A percentile compares a stretch with the other conserved stretches of the same genome.
Conservation (phyloP, 2,888 invertebrate genomes). For the Pandemis cinnamomeana region DNA sequence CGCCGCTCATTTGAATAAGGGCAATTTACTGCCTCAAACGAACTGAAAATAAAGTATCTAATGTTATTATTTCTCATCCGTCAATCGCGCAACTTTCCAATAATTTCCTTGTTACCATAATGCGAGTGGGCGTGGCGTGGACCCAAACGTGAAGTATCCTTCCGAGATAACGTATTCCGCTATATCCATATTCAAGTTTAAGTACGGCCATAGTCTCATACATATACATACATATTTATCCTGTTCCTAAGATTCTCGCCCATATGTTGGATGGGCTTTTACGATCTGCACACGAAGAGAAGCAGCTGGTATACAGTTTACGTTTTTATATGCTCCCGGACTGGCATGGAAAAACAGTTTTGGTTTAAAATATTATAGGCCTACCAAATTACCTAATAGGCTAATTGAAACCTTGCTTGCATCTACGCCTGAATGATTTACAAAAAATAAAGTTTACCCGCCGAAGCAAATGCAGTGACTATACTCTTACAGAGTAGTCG, state of each 20-base stretch:
- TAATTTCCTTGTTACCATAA: background rate
- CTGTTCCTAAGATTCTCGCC: too few species aligned
- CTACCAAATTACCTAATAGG: too few species aligned
- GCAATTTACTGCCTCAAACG: background rate
- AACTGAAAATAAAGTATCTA: background rate
- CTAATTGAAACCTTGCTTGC: too few species aligned
- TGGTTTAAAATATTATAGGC: too few species aligned
- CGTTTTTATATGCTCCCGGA: too few species aligned
- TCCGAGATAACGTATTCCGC: background rate
- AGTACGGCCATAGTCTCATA: background rate
- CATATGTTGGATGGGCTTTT: too few species aligned
- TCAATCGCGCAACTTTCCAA: background rate
- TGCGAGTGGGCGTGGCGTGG: background rate
- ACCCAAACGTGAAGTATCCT: constrained; percentile 1
- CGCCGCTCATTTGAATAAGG: background rate
- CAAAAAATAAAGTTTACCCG: background rate
- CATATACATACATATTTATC: background rate
- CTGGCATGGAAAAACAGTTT: too few species aligned
- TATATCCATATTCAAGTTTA: background rate
- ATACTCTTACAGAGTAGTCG: too few species aligned
- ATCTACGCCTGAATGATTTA: too few species aligned
- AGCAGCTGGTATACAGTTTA: too few species aligned
- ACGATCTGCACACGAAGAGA: too few species aligned
- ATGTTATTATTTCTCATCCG: too few species aligned
- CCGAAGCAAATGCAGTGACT: background rate